A percentile compares a stretch with the other conserved stretches of the same genome.
Evolutionary conservation across 2,888 invertebrate species (phyloP).

Genomic region (Heliconius sara): DNA sequence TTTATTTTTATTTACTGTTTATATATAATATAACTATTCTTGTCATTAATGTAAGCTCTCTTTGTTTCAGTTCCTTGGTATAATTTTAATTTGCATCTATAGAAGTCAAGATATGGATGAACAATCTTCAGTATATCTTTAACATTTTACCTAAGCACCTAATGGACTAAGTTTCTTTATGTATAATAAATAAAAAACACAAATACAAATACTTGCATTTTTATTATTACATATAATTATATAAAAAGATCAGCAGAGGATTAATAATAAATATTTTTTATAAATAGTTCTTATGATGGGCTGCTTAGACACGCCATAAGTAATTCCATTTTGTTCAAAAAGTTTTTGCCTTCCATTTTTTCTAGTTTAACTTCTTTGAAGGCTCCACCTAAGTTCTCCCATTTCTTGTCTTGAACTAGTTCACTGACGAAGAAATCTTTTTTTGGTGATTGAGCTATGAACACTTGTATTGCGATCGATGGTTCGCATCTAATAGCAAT

Average conservation of each 20-base stretch:
- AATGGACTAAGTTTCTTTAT: constrained; percentile 76
- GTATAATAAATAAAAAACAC: constrained; percentile 68
- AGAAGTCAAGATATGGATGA: constrained; percentile 72
- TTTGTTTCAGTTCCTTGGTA: constrained; percentile 75
- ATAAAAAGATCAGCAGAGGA: neutral
- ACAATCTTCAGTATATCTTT: constrained; percentile 83
- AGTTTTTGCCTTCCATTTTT: constrained; percentile 98
- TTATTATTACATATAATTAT: constrained; percentile 47
- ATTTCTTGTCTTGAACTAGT: constrained; percentile 94
- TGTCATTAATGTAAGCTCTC: neutral
- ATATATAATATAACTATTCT: no score
- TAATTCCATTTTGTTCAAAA: constrained; percentile 97
- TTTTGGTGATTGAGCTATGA: constrained; percentile 93
- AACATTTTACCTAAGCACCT: constrained; percentile 81
- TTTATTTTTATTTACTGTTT: no score
- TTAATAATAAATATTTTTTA: constrained; percentile 16
- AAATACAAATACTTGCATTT: constrained; percentile 54
- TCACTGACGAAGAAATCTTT: constrained; percentile 95
- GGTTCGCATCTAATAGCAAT: constrained; percentile 96
- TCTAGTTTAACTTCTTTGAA: constrained; percentile 95
- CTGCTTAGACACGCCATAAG: constrained; percentile 95
- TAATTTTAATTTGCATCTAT: constrained; percentile 63
- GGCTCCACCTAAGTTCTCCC: constrained; percentile 96
- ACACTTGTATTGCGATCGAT: constrained; percentile 94
- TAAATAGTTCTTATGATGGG: constrained; percentile 79